A percentile compares a stretch with the other conserved stretches of the same genome.
Conservation (phyloP, 1,140 invertebrate species). For the Pseudobourletiella spinata region DNA sequence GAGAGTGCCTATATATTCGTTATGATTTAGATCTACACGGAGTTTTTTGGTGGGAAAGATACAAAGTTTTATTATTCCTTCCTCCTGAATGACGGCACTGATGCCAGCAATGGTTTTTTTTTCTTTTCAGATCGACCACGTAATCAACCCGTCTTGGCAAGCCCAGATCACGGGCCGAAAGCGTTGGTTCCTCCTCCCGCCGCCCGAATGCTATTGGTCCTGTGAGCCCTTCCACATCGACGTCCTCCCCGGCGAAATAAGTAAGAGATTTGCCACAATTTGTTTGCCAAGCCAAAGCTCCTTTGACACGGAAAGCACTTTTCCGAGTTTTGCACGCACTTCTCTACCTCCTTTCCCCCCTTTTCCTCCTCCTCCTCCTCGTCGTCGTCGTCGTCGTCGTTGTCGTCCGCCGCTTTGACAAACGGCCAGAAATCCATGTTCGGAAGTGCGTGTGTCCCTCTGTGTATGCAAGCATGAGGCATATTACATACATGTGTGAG, state of each 20-base stretch:
- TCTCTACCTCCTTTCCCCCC: not conserved
- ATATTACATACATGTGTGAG: too few species aligned
- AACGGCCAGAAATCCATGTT: not conserved
- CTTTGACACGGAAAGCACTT: not conserved
- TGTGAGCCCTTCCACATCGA: conserved; percentile 60
- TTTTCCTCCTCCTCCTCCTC: not conserved
- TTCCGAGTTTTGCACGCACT: not conserved
- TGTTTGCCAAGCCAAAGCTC: not conserved
- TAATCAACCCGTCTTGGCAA: conserved; percentile 86
- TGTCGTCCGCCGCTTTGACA: not conserved
- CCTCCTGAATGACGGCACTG: not conserved
- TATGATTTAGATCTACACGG: too few species aligned
- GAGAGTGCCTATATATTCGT: too few species aligned
- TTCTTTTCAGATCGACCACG: conserved; percentile 70
- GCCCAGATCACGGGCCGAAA: conserved; percentile 80
- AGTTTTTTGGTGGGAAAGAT: too few species aligned
- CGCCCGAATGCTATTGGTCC: conserved; percentile 72
- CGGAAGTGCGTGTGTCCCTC: not conserved
- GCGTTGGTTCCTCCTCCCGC: conserved; percentile 74
- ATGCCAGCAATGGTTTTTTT: too few species aligned
- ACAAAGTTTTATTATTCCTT: not conserved
- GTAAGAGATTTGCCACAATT: conserved; percentile 60
- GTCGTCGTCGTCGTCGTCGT: not conserved
- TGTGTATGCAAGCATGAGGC: too few species aligned
- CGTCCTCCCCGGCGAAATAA: conserved; percentile 78